Conservation (phyloP, 2,888 invertebrate species). For the Taenaris catops region DNA sequence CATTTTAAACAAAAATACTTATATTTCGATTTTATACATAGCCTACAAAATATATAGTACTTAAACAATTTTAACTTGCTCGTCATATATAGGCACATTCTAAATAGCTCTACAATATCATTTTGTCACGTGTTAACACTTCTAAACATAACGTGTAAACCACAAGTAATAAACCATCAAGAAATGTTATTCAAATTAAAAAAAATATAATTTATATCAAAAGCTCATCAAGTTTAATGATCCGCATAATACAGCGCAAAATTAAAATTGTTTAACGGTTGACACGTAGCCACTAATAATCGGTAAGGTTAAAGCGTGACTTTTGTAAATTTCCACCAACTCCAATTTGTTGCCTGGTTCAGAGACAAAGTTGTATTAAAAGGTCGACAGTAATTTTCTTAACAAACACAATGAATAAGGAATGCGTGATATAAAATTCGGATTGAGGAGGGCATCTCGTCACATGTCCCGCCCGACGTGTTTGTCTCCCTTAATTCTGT, state of each 20-base stretch:
- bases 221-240: slow-evolving; percentile 40
- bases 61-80: too few species aligned
- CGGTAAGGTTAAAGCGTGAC: slow-evolving; percentile 57
- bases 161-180: too few species aligned
- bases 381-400: slow-evolving; percentile 76
- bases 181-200: too few species aligned
- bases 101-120: too few species aligned
- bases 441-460: slow-evolving; percentile 65
- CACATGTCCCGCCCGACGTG: slow-evolving; percentile 62
- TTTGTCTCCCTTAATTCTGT: slow-evolving; percentile 76
- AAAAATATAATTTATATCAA: slow-evolving; percentile 6
- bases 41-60: too few species aligned
- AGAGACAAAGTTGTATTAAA: slow-evolving; percentile 73
- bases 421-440: slow-evolving; percentile 76
- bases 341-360: slow-evolving; percentile 55
- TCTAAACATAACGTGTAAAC: too few species aligned
- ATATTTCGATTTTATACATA: too few species aligned
- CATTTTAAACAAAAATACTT: too few species aligned
- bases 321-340: slow-evolving; percentile 56
- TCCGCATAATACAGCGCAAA: slow-evolving; percentile 52
- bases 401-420: slow-evolving; percentile 75
- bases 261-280: slow-evolving; percentile 59
- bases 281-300: slow-evolving; percentile 54
- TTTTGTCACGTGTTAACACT: too few species aligned
- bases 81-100: too few species aligned